These are phyloP conservation scores for Onthophagus sagittarius DNA, from an alignment of 2,888 invertebrate species.

Conservation along the genomic window DNA sequence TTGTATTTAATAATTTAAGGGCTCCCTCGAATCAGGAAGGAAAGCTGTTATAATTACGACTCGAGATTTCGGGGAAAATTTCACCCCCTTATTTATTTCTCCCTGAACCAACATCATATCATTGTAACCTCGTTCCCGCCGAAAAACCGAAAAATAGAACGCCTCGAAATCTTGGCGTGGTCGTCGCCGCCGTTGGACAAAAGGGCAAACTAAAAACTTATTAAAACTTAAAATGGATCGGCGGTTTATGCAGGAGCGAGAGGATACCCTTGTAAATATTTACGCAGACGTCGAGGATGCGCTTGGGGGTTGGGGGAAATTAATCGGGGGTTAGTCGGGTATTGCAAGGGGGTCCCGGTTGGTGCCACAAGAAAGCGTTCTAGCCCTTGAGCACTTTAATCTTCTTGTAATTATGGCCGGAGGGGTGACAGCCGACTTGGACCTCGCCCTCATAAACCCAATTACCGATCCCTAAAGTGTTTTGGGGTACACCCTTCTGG, in stretches of 20 bases:
- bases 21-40: not conserved
- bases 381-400: constrained; percentile 13
- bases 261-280: constrained; percentile 6
- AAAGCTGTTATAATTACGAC: constrained; percentile 7
- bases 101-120: not conserved
- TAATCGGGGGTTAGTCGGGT: constrained; percentile 1
- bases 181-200: not conserved
- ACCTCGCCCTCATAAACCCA: constrained; percentile 11
- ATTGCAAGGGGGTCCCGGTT: not conserved
- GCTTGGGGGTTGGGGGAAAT: not conserved
- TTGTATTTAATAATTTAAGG: not conserved
- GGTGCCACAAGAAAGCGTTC: constrained; percentile 8
- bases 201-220: not conserved
- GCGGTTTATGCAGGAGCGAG: not conserved
- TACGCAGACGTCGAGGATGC: not conserved
- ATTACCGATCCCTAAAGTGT: constrained; percentile 10
- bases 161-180: not conserved
- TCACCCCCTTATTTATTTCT: not conserved
- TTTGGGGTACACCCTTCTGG: not conserved
- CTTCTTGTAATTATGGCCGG: constrained; percentile 11
- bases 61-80: not conserved
- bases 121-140: not conserved
- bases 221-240: constrained; percentile 8
- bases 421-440: constrained; percentile 10
- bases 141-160: not conserved